Percentiles rank a stretch among this genome's conserved stretches.
Conservation (phyloP, 2,113 vertebrate genomes). For the Syrmaticus mikado region DNA sequence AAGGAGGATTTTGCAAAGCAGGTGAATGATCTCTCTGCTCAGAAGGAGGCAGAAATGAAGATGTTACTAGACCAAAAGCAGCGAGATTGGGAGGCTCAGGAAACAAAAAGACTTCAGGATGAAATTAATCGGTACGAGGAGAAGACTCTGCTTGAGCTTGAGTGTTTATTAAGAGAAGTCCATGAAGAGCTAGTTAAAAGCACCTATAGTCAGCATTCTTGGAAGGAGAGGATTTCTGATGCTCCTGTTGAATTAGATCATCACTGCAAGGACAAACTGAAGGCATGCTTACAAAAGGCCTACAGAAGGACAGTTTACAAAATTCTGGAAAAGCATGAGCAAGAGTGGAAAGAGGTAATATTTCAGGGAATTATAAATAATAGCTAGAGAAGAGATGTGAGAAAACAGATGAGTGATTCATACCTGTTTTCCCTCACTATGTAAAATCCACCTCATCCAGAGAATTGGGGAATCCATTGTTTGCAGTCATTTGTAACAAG, state of each 20-base stretch:
- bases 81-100: conserved; percentile 81
- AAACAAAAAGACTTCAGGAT: conserved; percentile 71
- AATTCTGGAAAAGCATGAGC: conserved; percentile 72
- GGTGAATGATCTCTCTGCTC: conserved; percentile 79
- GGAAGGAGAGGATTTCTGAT: conserved; percentile 26
- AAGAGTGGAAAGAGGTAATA: conserved; percentile 83
- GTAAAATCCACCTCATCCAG: not conserved
- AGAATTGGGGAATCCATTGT: not conserved
- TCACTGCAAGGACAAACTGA: conserved; percentile 73
- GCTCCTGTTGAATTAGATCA: conserved; percentile 10
- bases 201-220: conserved; percentile 15
- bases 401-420: not conserved
- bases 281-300: conserved; percentile 74
- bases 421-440: not conserved
- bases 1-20: conserved; percentile 83
- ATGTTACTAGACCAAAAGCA: conserved; percentile 76
- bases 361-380: not conserved
- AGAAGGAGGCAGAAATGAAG: conserved; percentile 85
- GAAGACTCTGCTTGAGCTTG: conserved; percentile 78
- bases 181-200: conserved; percentile 65
- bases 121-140: conserved; percentile 75
- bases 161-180: conserved; percentile 76
- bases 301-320: conserved; percentile 73
- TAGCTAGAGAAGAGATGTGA: not conserved
- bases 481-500: not conserved